A percentile compares a stretch with the other conserved stretches of the same genome.
Conservation (phyloP, 2,113 vertebrate species). For the Stegastes partitus region DNA sequence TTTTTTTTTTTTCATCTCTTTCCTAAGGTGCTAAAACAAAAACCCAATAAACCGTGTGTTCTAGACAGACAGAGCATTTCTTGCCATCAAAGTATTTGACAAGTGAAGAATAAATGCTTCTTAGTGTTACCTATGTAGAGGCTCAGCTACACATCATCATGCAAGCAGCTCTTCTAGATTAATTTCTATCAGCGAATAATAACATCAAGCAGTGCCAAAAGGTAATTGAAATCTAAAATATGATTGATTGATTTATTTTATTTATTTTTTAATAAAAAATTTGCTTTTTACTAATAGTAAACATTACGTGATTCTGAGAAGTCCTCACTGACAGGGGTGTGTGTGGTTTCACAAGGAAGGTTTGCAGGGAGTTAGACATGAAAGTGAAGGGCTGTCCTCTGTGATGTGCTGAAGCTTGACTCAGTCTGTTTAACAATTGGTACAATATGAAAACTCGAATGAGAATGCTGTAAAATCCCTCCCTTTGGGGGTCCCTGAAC, state of each 20-base stretch:
- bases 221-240: neutral
- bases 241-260: too few relatives aligned
- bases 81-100: slow-evolving; percentile 19
- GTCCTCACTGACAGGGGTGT: neutral
- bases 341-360: slow-evolving; percentile 21
- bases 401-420: slow-evolving; percentile 15
- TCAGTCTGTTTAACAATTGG: slow-evolving; percentile 41
- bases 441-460: slow-evolving; percentile 37
- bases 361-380: slow-evolving; percentile 1
- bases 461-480: slow-evolving; percentile 28
- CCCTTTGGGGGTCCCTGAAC: slow-evolving; percentile 42
- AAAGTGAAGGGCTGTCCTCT: slow-evolving; percentile 26
- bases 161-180: neutral
- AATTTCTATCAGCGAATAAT: neutral
- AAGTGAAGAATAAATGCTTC: slow-evolving; percentile 11
- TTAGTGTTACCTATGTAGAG: slow-evolving; percentile 4
- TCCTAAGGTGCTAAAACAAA: neutral
- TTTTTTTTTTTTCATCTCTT: neutral
- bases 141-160: neutral
- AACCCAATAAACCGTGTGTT: neutral
- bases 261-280: neutral
- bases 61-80: slow-evolving; percentile 3
- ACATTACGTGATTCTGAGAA: neutral
- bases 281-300: neutral
- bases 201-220: neutral